Conservation (phyloP, 2,113 vertebrate species). For the Antigone vipio region DNA sequence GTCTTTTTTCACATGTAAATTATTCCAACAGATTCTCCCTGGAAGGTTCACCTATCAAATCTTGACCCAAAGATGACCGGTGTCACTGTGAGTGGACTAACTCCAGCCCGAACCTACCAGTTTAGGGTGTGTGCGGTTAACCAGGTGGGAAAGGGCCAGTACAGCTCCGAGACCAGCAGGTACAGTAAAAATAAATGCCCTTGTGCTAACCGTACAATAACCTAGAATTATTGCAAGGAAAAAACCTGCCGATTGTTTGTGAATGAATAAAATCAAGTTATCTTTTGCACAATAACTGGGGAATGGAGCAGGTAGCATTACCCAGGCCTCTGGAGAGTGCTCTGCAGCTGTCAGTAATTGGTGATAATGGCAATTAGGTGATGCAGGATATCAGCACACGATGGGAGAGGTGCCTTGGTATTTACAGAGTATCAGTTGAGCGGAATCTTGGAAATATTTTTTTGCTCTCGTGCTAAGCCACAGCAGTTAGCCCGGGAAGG, state of each 20-base stretch:
- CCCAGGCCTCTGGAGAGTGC: not conserved
- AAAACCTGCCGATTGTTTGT: not conserved
- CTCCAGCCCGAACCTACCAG: conserved; percentile 93
- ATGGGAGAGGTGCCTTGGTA: not conserved
- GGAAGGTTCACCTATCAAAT: conserved; percentile 90
- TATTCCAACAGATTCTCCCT: conserved; percentile 86
- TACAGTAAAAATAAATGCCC: not conserved
- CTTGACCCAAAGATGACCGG: conserved; percentile 79
- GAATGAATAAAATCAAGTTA: not conserved
- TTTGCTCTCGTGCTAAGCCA: not conserved
- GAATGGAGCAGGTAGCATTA: not conserved
- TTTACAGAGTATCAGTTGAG: not conserved
- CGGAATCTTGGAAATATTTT: not conserved
- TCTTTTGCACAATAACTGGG: not conserved
- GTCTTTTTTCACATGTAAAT: not conserved
- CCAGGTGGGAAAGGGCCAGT: conserved; percentile 92
- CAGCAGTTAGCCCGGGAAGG: not conserved
- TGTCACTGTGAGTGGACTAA: conserved; percentile 86
- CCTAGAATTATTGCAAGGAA: not conserved
- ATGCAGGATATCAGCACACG: not conserved
- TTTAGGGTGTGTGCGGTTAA: conserved; percentile 93
- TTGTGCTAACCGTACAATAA: too few relatives aligned
- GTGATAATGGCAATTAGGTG: not conserved
- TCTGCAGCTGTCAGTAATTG: not conserved
- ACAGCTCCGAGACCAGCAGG: conserved; percentile 92